A percentile compares a stretch with the other conserved stretches of the same genome.
phyloP scores from a whole-genome alignment of 2,797 vertebrate species.

The Halcyon smyrnensis region DNA sequence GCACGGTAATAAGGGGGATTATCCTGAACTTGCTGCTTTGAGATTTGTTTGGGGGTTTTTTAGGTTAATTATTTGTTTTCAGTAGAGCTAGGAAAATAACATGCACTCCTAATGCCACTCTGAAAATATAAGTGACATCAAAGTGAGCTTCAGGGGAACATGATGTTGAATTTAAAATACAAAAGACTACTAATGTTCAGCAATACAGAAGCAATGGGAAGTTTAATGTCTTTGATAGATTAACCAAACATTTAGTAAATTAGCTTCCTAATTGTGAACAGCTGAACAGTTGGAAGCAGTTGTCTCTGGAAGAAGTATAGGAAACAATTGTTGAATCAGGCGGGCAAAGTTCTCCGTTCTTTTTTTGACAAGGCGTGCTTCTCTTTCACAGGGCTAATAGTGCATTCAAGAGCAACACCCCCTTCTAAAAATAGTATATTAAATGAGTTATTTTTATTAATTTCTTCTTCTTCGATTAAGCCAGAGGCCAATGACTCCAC shows the following conservation, averaged over 20 bases:
- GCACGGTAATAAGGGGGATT: background rate
- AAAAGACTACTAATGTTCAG: background rate
- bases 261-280: slow-evolving; percentile 27
- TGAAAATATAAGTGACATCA: background rate
- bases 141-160: background rate
- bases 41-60: background rate
- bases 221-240: slow-evolving; percentile 9
- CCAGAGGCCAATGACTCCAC: background rate
- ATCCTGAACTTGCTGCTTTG: background rate
- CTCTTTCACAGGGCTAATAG: background rate
- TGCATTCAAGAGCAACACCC: background rate
- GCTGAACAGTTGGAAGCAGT: background rate
- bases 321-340: background rate
- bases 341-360: background rate
- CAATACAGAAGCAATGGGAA: background rate
- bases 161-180: slow-evolving; percentile 3
- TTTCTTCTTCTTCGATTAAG: background rate
- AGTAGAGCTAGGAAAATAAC: background rate
- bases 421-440: background rate
- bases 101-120: background rate
- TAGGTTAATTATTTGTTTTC: background rate
- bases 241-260: background rate
- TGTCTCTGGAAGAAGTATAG: background rate
- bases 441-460: background rate
- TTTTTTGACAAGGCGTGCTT: background rate